Evolutionary conservation across 2,797 vertebrate genomes (phyloP), one percentile per base, ranked within the genome.

Genomic region (Botia almorhae): DNA sequence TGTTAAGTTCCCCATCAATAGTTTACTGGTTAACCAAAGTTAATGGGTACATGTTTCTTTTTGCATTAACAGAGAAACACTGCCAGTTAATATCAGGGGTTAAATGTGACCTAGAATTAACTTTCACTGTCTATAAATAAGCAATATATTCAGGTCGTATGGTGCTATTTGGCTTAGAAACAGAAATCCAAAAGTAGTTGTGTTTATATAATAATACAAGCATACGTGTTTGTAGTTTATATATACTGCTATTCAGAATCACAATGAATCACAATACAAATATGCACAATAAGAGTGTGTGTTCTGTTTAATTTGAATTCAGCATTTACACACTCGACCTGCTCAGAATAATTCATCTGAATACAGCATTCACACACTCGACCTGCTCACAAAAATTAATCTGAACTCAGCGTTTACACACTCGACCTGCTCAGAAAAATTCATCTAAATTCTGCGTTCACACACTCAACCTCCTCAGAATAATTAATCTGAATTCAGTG

Each of bases 171-270:
- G 56, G 7, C 6, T 21, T 58, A 58, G 1, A 69, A 69, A 68
- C 63, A 58, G 26, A 3, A 26, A 0, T 69, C 46, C 13, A 55
- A 23, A 76, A 23, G 26, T 17, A 65, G 26, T 14, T 5, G 33
- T 33, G 26, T 70, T 36, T 70, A 21, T 60, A 50, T 51, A 61
- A 69, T 13, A 69, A 60, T 23, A 68, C 7, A 55, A 17, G 33
- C 53, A 2, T 26, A 17, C 21, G 6, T 61, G 21, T 61, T 29
- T 61, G 56, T 60, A 60, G 74, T 67, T 67, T 65, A 55, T 36
- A 3, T 53, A 53, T 65, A 3, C 13, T 67, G 39, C 33, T 39
- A 6, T 61, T 61, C 4, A 61, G 23, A 61, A 61, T 61, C 56
- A 26, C 23, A 26, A 26, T 26, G 23, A 26, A 26, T 26, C 23